phyloP scores from a whole-genome alignment of 2,888 invertebrate species.

The Drosophila demipolita region DNA sequence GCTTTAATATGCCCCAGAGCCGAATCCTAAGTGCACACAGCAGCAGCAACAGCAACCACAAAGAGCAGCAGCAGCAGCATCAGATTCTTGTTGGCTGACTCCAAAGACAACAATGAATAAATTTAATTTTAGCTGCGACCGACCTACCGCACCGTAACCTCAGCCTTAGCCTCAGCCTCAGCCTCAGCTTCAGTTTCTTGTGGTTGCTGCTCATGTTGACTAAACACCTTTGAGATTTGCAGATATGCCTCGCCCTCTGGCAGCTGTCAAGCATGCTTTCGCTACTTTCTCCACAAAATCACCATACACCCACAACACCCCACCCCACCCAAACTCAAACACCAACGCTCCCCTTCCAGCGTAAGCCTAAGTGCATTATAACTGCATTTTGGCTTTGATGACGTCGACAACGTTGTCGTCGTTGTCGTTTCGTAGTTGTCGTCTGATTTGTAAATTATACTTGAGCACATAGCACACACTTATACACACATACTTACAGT shows the following conservation, averaged over 20 bases:
- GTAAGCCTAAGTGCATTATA: constrained; percentile 68
- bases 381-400: constrained; percentile 79
- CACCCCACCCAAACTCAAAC: background rate
- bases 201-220: constrained; percentile 69
- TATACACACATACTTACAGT: constrained; percentile 4
- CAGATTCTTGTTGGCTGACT: constrained; percentile 38
- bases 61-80: constrained; percentile 39
- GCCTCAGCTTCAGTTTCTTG: constrained; percentile 23
- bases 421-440: constrained; percentile 36
- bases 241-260: constrained; percentile 75
- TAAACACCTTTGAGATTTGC: constrained; percentile 77
- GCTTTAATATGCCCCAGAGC: constrained; percentile 78
- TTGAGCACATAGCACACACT: constrained; percentile 40
- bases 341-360: background rate
- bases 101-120: constrained; percentile 77
- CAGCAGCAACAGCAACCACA: constrained; percentile 23
- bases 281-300: constrained; percentile 17
- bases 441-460: constrained; percentile 77
- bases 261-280: constrained; percentile 73
- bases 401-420: constrained; percentile 67
- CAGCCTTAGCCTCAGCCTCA: constrained; percentile 46
- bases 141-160: constrained; percentile 73
- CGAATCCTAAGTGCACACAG: constrained; percentile 75
- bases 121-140: constrained; percentile 74
- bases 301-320: background rate